Base-by-base conservation (phyloP, 2,888 invertebrate genomes). In the Conistra vaccinii region DNA sequence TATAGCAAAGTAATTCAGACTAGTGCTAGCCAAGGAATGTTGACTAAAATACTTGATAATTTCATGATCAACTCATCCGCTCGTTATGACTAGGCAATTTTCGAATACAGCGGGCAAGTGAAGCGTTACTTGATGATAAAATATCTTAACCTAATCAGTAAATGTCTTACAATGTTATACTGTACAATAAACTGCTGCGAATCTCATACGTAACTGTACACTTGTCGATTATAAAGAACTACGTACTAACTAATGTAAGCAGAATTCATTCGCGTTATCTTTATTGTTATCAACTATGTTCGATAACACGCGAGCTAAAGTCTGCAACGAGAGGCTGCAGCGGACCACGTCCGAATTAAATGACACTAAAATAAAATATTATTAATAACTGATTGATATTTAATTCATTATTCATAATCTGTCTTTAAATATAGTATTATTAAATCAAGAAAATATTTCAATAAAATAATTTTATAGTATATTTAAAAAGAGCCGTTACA, bases 181-280 rank as follows among this genome's bases (percentile, higher is more conserved):
- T 94, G 92, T 94, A 86, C 82, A 91, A 92, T 90, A 91, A 91
- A 83, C 89, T 87, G 88, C 87, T 90, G 90, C 90, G 92, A 96
- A 96, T 96, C 96, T 96, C 96, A 96, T 95, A 93, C 94, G 96
- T 96, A 96, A 96, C 96, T 96, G 96, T 96, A 96, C 95, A 96
- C 89, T 92, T 90, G 92, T 92, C 90, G 90, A 89, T 82, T 85
- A 84, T 80, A 85, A n/a, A n/a, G n/a, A n/a, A 85, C 78, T 87
- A 83, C 17, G 26, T 74, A 85, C 77, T 85, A 88, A 83, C 81
- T 86, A 87, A 85, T 63, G 48, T 82, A 77, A 80, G 76, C 78
- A 82, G 81, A 76, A 69, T 29, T 73, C 63, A 62, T 82, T 81
- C 84, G 86, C 61, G 76, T 48, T 66, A 71, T 70, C 42, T 48